A percentile compares a stretch with the other conserved stretches of the same genome.
These are phyloP conservation scores for Monomorium pharaonis DNA, from an alignment of 1,140 invertebrate genomes.

Conservation along the genomic window DNA sequence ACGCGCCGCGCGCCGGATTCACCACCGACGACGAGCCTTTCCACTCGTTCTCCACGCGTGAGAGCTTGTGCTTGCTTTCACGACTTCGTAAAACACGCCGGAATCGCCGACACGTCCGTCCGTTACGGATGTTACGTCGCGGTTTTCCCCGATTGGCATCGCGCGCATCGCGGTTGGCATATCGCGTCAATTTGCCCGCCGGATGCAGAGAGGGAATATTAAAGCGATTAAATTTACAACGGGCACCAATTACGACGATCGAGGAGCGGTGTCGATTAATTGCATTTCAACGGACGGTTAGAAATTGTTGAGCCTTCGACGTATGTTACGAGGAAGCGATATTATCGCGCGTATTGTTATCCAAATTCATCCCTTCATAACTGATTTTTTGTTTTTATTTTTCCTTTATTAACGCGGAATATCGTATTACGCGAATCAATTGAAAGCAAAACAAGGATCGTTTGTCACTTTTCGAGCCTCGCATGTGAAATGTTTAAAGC, in stretches of 20 bases:
- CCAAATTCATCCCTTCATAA: background rate
- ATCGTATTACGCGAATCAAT: background rate
- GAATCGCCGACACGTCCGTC: slow-evolving; percentile 8
- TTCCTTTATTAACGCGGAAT: background rate
- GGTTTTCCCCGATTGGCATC: slow-evolving; percentile 18
- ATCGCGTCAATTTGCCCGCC: background rate
- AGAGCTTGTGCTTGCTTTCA: slow-evolving; percentile 42
- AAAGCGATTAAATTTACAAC: background rate
- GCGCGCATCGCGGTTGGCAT: background rate
- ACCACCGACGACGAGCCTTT: slow-evolving; percentile 48
- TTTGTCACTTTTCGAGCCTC: background rate
- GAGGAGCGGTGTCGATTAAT: background rate
- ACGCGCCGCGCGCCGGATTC: slow-evolving; percentile 61
- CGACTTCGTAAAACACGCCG: slow-evolving; percentile 40
- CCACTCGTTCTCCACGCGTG: slow-evolving; percentile 25
- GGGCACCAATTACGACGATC: background rate
- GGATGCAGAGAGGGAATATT: slow-evolving; percentile 1
- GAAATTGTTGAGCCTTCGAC: background rate
- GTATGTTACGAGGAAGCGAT: background rate
- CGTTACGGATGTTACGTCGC: background rate
- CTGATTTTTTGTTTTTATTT: background rate
- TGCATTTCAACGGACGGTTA: background rate
- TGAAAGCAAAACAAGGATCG: background rate
- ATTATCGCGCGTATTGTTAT: background rate
- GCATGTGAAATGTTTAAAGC: slow-evolving; percentile 15